These are phyloP conservation scores for Chrysolina oricalcia DNA, from an alignment of 2,888 invertebrate species.

Conservation along the genomic window DNA sequence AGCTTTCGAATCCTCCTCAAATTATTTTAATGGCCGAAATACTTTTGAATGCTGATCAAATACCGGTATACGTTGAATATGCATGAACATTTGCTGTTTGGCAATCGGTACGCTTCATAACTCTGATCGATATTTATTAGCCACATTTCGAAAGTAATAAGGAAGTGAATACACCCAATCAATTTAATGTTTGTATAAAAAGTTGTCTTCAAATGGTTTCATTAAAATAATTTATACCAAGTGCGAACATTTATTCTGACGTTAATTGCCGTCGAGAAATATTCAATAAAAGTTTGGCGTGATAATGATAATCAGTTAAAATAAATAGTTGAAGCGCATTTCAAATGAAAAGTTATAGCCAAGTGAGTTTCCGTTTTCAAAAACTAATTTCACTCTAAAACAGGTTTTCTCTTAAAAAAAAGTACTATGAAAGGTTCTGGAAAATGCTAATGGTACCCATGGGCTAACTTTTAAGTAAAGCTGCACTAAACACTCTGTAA, in stretches of 20 bases:
- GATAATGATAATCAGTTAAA: neutral
- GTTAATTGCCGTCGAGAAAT: neutral
- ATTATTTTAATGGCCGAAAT: neutral
- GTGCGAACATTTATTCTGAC: constrained; percentile 7
- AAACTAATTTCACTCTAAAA: too few species aligned
- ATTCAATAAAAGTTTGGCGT: neutral
- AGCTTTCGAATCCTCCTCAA: neutral
- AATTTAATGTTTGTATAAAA: constrained; percentile 26
- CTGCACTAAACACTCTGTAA: too few species aligned
- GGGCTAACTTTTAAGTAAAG: too few species aligned
- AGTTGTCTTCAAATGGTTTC: constrained; percentile 27
- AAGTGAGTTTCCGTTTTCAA: too few species aligned
- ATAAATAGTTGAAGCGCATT: too few species aligned
- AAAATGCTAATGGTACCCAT: too few species aligned
- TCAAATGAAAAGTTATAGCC: neutral
- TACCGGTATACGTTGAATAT: constrained; percentile 44
- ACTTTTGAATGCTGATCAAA: constrained; percentile 25
- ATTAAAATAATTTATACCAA: constrained; percentile 20
- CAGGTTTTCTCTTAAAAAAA: too few species aligned
- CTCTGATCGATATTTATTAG: constrained; percentile 41
- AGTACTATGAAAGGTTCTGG: too few species aligned
- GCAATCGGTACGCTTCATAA: constrained; percentile 34
- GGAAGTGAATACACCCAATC: constrained; percentile 39
- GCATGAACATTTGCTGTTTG: constrained; percentile 41
- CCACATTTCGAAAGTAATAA: constrained; percentile 40